Evolutionary conservation across 2,797 vertebrate genomes (phyloP), one percentile per base, ranked within the genome.

Genomic region (Parotocinclus haroldoi): DNA sequence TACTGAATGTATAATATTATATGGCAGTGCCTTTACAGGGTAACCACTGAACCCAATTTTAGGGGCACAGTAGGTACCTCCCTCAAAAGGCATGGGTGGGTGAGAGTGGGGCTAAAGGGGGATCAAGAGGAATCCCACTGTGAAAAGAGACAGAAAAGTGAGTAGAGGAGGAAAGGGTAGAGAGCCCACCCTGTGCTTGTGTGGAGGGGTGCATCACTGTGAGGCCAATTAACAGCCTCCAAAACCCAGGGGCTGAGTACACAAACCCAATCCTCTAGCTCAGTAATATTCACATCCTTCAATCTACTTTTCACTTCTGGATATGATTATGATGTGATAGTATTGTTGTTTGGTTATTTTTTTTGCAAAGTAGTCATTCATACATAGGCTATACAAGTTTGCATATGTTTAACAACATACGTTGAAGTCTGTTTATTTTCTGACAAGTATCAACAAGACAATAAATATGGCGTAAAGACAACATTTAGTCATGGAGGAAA

Each of bases 151-250:
- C 70, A 62, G 67, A 58, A 63, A n/a, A 55, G 63, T 50, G 57
- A 55, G 59, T 38, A 75, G 56, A 58, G 51, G 61, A 38, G 61
- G 44, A 66, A 65, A 74, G 77, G 71, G 63, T 72, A 74, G 54
- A 68, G 77, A 73, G 78, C 62, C 58, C 79, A 73, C 69, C 68
- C 79, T 73, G 71, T 37, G 71, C 72, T 73, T 84, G 71, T 75
- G 71, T 78, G 42, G 81, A 78, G 69, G 74, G 72, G 72, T 78
- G 65, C 45, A 68, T 72, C 79, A 78, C 81, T 77, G 76, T 82
- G 83, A 80, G 82, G 80, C 85, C 82, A 86, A 88, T 89, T 87
- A 88, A 76, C 65, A 68, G 68, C 27, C 74, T 55, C 66, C 68
- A 67, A 84, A 75, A 80, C 80, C 76, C 67, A 60, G 79, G 74